Conservation (phyloP, 2,888 invertebrate genomes). For the Hemicrepidius hirtus region DNA sequence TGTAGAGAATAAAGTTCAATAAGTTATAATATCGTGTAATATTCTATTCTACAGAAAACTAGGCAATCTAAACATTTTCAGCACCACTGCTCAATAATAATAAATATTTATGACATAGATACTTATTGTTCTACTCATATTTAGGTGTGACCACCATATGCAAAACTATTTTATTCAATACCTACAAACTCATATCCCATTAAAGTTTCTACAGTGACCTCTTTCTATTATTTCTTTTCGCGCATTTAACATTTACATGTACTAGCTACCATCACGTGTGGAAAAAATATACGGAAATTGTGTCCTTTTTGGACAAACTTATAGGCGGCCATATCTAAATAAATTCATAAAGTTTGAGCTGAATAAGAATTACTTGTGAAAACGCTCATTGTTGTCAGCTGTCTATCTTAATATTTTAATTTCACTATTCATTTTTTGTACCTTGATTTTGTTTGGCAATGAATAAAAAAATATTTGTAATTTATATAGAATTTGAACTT, state of each 20-base stretch:
- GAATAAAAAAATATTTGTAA: constrained; percentile 1
- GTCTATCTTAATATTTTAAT: constrained; percentile 19
- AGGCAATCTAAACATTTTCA: constrained; percentile 18
- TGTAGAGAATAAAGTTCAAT: no score
- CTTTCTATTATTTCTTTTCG: constrained; percentile 45
- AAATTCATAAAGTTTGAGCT: constrained; percentile 37
- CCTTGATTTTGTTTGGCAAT: not conserved
- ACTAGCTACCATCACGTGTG: constrained; percentile 17
- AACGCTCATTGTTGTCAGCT: constrained; percentile 27
- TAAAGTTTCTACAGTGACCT: constrained; percentile 53
- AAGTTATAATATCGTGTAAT: no score
- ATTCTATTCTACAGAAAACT: no score
- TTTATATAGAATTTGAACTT: constrained; percentile 32
- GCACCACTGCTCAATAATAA: constrained; percentile 27
- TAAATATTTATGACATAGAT: constrained; percentile 57
- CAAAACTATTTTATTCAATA: constrained; percentile 58
- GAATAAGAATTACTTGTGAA: constrained; percentile 40
- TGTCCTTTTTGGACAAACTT: constrained; percentile 34
- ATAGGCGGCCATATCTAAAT: constrained; percentile 41
- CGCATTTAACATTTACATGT: constrained; percentile 13
- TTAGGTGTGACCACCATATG: constrained; percentile 60
- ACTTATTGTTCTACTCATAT: constrained; percentile 58
- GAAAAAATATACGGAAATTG: constrained; percentile 30
- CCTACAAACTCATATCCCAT: constrained; percentile 51
- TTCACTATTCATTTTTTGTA: constrained; percentile 11